phyloP scores from a whole-genome alignment of 2,797 vertebrate genomes.

The Gymnoscopelus microlampas region DNA sequence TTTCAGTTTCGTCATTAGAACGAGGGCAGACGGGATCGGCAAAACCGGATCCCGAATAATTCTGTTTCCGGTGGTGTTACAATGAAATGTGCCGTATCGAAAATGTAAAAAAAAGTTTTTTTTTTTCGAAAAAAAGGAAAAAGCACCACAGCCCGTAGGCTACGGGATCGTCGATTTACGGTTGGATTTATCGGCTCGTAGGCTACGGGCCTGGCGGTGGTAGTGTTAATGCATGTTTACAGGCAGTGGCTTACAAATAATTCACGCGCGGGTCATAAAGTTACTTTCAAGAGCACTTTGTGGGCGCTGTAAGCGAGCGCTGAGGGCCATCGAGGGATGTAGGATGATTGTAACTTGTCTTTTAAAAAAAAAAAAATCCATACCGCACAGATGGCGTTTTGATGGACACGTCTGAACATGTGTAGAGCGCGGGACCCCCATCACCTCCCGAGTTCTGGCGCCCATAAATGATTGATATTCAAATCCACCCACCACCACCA shows the following conservation, averaged over 20 bases:
- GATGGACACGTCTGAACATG: conserved; percentile 40
- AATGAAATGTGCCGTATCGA: no score
- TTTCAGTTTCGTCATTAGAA: no score
- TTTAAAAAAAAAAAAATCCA: conserved; percentile 3
- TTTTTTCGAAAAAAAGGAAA: no score
- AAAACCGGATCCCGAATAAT: no score
- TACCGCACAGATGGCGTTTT: conserved; percentile 1
- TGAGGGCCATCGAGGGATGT: neutral
- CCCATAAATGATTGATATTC: conserved; percentile 47
- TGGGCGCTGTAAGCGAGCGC: neutral
- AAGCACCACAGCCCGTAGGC: no score
- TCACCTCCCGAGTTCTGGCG: conserved; percentile 24
- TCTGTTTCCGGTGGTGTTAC: no score
- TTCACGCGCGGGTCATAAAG: conserved; percentile 25
- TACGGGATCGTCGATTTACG: no score
- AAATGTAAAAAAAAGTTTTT: no score
- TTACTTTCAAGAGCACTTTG: conserved; percentile 1
- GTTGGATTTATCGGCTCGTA: no score
- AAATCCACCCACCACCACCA: conserved; percentile 40
- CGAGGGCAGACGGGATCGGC: no score
- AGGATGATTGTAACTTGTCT: neutral
- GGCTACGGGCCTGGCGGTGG: no score
- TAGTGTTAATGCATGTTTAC: no score
- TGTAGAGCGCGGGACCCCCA: conserved; percentile 31
- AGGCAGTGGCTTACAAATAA: neutral